phyloP scores from a whole-genome alignment of 2,797 vertebrate species.

The Amblyopsis hoosieri region DNA sequence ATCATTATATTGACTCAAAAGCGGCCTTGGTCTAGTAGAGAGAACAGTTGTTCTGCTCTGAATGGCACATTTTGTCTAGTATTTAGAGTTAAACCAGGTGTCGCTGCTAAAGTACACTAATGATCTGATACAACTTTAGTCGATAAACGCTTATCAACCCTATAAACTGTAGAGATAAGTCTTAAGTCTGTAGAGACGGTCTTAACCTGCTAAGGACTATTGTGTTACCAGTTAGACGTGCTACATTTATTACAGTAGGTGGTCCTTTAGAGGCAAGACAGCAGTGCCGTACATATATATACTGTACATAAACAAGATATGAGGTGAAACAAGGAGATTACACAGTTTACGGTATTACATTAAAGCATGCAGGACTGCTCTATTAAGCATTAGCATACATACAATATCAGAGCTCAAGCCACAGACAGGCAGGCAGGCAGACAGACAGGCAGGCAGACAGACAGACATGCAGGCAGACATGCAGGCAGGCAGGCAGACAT shows the following conservation, averaged over 20 bases:
- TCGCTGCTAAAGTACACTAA: too few relatives aligned
- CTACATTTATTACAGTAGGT: too few relatives aligned
- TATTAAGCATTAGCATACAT: constrained; percentile 27
- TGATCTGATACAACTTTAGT: too few relatives aligned
- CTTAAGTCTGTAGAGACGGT: too few relatives aligned
- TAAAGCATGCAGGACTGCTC: constrained; percentile 54
- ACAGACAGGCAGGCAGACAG: constrained; percentile 4
- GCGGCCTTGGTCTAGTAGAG: neutral
- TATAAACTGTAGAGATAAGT: too few relatives aligned
- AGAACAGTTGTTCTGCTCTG: too few relatives aligned
- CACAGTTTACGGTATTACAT: constrained; percentile 17
- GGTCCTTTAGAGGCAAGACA: too few relatives aligned
- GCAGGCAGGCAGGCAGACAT: constrained; percentile 8
- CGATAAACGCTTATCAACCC: too few relatives aligned
- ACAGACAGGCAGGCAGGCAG: constrained; percentile 6
- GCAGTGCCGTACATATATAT: too few relatives aligned
- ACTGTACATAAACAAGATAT: neutral
- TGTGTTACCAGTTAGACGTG: too few relatives aligned
- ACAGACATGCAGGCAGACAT: constrained; percentile 11
- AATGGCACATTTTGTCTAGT: neutral
- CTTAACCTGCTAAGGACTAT: too few relatives aligned
- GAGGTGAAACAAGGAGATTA: neutral
- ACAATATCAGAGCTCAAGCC: constrained; percentile 23
- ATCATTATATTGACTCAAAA: neutral
- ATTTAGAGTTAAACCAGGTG: neutral